A percentile compares a stretch with the other conserved stretches of the same genome.
Evolutionary conservation across 2,113 vertebrate genomes (phyloP).

Genomic region (Paedocypris sp.): DNA sequence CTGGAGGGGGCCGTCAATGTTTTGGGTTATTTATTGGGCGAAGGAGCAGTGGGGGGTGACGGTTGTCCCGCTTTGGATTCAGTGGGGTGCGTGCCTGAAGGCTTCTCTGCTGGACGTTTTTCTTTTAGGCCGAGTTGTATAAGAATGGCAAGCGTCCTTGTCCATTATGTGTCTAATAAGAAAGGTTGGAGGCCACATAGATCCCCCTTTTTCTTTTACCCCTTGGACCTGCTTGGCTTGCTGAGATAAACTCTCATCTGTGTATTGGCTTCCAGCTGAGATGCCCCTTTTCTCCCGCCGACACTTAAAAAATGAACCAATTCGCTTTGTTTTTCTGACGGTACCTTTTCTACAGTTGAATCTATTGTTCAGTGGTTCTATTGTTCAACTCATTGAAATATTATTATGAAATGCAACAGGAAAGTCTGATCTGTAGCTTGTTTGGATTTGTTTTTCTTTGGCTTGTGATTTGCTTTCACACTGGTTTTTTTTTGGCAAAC

Average conservation of each 20-base stretch:
- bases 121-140: constrained; percentile 18
- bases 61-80: neutral
- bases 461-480: too few relatives aligned
- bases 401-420: too few relatives aligned
- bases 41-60: neutral
- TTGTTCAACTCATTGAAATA: too few relatives aligned
- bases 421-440: too few relatives aligned
- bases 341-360: neutral
- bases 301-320: constrained; percentile 1
- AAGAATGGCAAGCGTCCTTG: constrained; percentile 18
- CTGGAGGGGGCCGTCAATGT: constrained; percentile 2
- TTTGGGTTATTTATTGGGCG: neutral
- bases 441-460: too few relatives aligned
- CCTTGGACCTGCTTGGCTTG: neutral
- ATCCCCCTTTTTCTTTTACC: constrained; percentile 16
- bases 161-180: constrained; percentile 23
- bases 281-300: constrained; percentile 1
- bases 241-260: constrained; percentile 19
- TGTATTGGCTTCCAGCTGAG: constrained; percentile 16
- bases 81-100: constrained; percentile 21
- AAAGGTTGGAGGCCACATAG: constrained; percentile 23
- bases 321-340: neutral
- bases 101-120: constrained; percentile 27
- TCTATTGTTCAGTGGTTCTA: neutral
- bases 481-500: too few relatives aligned